Evolutionary conservation across 2,888 invertebrate species (phyloP).

Genomic region (Xestia c-nigrum): DNA sequence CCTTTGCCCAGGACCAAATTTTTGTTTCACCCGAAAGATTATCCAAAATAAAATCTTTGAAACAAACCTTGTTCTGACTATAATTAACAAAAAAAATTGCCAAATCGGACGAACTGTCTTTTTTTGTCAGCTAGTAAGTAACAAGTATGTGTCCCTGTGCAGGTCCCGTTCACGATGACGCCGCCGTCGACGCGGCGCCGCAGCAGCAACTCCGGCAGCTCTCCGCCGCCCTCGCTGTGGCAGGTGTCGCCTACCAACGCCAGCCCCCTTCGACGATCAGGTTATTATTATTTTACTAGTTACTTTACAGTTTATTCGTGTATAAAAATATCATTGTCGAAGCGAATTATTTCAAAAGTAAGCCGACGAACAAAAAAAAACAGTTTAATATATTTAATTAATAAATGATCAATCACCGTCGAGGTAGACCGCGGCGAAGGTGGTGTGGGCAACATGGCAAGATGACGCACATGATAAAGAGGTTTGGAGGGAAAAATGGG

Average conservation of each 20-base stretch:
- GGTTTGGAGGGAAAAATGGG: no score
- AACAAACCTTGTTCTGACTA: no score
- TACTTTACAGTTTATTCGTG: neutral
- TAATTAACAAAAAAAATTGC: neutral
- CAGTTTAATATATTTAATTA: neutral
- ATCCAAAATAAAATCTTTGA: no score
- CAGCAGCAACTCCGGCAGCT: conserved; percentile 92
- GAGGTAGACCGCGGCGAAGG: no score
- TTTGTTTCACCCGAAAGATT: neutral
- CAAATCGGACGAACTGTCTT: neutral
- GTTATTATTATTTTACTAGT: conserved; percentile 70
- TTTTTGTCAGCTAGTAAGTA: neutral
- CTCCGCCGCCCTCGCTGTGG: conserved; percentile 95
- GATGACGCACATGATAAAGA: no score
- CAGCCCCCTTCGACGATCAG: conserved; percentile 93
- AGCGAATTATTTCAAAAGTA: neutral
- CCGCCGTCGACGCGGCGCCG: conserved; percentile 93
- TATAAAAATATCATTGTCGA: neutral
- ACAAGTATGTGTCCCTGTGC: conserved; percentile 67
- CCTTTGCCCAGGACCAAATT: neutral
- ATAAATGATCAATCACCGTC: neutral
- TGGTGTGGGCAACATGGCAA: no score
- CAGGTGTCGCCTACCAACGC: conserved; percentile 95
- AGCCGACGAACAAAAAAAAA: neutral
- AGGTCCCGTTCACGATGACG: conserved; percentile 96